Evolutionary conservation across 1,140 invertebrate genomes (phyloP), one percentile per base, ranked within the genome.

Genomic region (Tetramorium alpestre): DNA sequence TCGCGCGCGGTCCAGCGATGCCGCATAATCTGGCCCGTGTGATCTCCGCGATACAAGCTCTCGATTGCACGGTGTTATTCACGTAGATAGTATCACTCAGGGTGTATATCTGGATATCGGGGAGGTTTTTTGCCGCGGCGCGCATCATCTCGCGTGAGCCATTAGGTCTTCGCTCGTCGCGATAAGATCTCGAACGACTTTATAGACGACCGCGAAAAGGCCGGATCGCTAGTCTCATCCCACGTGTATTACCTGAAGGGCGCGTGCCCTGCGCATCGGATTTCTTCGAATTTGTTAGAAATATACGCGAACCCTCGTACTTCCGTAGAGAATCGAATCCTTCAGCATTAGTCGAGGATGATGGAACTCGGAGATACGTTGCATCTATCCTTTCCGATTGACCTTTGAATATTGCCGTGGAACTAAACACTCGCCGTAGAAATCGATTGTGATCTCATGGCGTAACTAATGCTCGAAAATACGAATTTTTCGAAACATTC

Each of bases 181-280:
- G 93, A 93, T 93, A 93, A 54, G 56, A 93, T 93, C 91, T 91
- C 44, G 67, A 87, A 92, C 87, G 78, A 90, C 91, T 93, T 88
- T 91, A 92, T 92, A 84, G 73, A 49, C 78, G 73, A 49, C 78
- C 70, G 41, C 58, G 51, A 76, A 88, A 89, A 82, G 86, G 64
- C 73, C 73, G 72, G 65, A 73, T 11, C 2, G 72, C 25, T 18
- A 76, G 67, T 54, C 73, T 91, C 60, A 54, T 69, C 80, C 18
- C 38, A n/a, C 18, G 6, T 16, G 16, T 81, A 44, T 51, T 77
- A n/a, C 62, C 54, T 38, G 16, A 81, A 85, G 47, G 56, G 38
- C 70, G 38, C 75, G 64, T 54, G 86, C n/a, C 16, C 33, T 44
- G 54, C 54, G 75, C 41, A 18, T 69, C 64, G 65, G 25, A 72